A percentile compares a stretch with the other conserved stretches of the same genome.
Conservation (phyloP, 2,797 vertebrate species). For the Meda fulgida region DNA sequence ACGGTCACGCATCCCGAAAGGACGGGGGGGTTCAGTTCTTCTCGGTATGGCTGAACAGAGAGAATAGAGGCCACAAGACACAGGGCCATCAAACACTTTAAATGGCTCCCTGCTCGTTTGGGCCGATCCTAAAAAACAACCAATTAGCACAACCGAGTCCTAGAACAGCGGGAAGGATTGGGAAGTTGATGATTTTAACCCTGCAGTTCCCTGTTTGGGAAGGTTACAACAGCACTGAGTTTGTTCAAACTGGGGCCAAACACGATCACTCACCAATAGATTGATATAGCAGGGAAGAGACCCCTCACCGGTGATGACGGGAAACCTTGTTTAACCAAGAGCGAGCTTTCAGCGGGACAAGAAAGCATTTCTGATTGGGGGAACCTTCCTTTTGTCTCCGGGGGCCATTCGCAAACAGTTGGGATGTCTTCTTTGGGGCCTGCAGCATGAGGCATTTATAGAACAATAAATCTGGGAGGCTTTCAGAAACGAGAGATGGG, state of each 20-base stretch:
- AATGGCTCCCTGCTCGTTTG: slow-evolving; percentile 69
- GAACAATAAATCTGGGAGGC: slow-evolving; percentile 78
- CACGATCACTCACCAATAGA: slow-evolving; percentile 45
- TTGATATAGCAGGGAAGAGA: slow-evolving; percentile 14
- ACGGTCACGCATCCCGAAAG: slow-evolving; percentile 51
- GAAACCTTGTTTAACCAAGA: slow-evolving; percentile 51
- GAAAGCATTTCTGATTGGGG: slow-evolving; percentile 66
- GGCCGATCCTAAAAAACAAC: slow-evolving; percentile 68
- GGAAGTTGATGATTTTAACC: slow-evolving; percentile 77
- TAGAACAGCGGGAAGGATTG: slow-evolving; percentile 67
- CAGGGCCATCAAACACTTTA: slow-evolving; percentile 66
- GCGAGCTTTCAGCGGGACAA: slow-evolving; percentile 55
- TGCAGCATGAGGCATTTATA: slow-evolving; percentile 75
- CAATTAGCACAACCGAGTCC: slow-evolving; percentile 77
- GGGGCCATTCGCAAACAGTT: slow-evolving; percentile 74
- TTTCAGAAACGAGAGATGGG: slow-evolving; percentile 66
- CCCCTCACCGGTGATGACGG: slow-evolving; percentile 34
- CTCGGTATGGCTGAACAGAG: slow-evolving; percentile 26
- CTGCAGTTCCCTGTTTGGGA: slow-evolving; percentile 57
- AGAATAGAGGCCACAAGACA: slow-evolving; percentile 62
- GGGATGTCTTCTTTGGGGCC: slow-evolving; percentile 65
- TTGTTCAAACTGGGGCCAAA: slow-evolving; percentile 60
- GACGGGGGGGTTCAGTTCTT: slow-evolving; percentile 36
- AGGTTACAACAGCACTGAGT: slow-evolving; percentile 61
- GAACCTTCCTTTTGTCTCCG: slow-evolving; percentile 70